Evolutionary conservation across 1,140 invertebrate species (phyloP).

Genomic region (Pseudomyrmex dendroicus): DNA sequence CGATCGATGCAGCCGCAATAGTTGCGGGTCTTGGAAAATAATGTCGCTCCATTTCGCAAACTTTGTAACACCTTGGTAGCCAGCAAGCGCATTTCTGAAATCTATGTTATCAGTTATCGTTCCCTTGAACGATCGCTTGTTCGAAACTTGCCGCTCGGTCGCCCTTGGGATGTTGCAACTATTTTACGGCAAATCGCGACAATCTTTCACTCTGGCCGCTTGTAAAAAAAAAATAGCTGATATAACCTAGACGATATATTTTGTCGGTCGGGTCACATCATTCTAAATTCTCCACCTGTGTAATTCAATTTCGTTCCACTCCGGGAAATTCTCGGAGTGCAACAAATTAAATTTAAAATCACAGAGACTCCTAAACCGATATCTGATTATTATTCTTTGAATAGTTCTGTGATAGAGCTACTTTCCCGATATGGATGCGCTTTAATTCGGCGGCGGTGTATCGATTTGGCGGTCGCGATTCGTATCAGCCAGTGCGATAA

Average conservation of each 20-base stretch:
- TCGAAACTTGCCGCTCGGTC: slow-evolving; percentile 63
- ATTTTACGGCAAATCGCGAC: slow-evolving; percentile 69
- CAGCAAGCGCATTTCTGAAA: slow-evolving; percentile 42
- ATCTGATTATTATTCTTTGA: neutral
- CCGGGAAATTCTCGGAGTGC: neutral
- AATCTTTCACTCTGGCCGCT: slow-evolving; percentile 63
- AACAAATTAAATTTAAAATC: slow-evolving; percentile 37
- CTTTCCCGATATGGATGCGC: slow-evolving; percentile 35
- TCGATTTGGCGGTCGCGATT: slow-evolving; percentile 65
- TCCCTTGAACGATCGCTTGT: slow-evolving; percentile 51
- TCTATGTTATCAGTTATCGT: slow-evolving; percentile 33
- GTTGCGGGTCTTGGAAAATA: neutral
- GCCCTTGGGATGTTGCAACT: slow-evolving; percentile 65
- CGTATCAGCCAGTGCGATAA: slow-evolving; percentile 66
- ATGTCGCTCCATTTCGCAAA: neutral
- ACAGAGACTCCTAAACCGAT: neutral
- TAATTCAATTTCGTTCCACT: slow-evolving; percentile 55
- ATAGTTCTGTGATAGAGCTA: slow-evolving; percentile 6
- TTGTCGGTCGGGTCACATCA: slow-evolving; percentile 31
- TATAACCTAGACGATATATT: slow-evolving; percentile 64
- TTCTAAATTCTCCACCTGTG: slow-evolving; percentile 43
- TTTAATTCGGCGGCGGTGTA: slow-evolving; percentile 55
- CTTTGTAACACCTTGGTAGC: slow-evolving; percentile 4
- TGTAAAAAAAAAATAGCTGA: slow-evolving; percentile 68
- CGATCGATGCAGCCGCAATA: neutral